Evolutionary conservation across 2,797 vertebrate species (phyloP).

Genomic region (Acanthis flammea): DNA sequence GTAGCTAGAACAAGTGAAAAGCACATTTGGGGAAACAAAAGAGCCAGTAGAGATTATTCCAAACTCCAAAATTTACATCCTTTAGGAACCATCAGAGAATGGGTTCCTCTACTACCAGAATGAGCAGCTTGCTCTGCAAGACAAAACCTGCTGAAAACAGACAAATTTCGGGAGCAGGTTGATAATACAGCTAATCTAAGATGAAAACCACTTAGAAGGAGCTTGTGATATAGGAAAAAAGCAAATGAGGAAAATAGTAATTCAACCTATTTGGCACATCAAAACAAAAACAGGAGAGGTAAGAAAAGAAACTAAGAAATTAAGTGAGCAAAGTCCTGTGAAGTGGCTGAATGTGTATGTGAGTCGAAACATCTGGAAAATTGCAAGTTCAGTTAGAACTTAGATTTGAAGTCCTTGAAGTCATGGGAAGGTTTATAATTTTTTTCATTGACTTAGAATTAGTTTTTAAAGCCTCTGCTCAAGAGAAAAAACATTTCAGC

Average conservation of each 20-base stretch:
- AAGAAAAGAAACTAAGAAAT: neutral
- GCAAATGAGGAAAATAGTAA: neutral
- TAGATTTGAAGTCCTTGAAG: neutral
- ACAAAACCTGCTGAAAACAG: neutral
- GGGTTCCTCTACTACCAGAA: neutral
- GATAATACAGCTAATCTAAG: neutral
- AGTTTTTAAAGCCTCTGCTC: neutral
- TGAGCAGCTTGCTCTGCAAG: neutral
- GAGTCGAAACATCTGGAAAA: neutral
- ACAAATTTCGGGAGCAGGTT: neutral
- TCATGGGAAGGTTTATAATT: neutral
- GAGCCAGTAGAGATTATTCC: neutral
- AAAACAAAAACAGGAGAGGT: neutral
- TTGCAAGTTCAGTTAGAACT: neutral
- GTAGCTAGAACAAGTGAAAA: neutral
- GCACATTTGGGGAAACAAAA: neutral
- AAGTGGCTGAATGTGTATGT: neutral
- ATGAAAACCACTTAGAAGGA: neutral
- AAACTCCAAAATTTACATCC: neutral
- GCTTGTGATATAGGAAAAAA: neutral
- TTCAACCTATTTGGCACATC: neutral
- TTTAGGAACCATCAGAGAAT: neutral
- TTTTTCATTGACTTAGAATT: neutral
- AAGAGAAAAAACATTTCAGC: neutral
- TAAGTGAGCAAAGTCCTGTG: fast-evolving